These are phyloP conservation scores for Drosophila murphyi DNA, from an alignment of 1,140 invertebrate species.

Conservation along the genomic window DNA sequence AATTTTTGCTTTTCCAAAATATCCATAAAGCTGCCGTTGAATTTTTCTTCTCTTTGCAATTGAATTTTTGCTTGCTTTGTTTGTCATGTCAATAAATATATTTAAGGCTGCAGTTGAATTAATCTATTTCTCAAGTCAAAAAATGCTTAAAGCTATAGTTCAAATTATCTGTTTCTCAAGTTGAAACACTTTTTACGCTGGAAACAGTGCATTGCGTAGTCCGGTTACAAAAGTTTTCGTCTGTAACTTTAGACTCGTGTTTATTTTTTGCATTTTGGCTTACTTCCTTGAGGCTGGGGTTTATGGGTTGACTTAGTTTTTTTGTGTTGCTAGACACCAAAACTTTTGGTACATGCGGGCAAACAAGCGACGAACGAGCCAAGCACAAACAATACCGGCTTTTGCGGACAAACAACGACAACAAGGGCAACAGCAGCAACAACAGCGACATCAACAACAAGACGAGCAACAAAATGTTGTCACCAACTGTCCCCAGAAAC, in stretches of 20 bases:
- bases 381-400: constrained; percentile 3
- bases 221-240: neutral
- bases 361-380: constrained; percentile 35
- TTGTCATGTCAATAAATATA: too few species aligned
- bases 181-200: neutral
- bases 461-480: constrained; percentile 36
- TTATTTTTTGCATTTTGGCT: too few species aligned
- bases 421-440: neutral
- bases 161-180: too few species aligned
- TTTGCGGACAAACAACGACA: neutral
- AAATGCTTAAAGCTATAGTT: too few species aligned
- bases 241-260: neutral
- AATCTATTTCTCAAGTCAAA: too few species aligned
- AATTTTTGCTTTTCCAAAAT: too few species aligned
- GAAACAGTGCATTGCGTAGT: too few species aligned
- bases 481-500: constrained; percentile 48
- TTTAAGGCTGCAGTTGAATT: too few species aligned
- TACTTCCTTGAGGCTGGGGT: neutral
- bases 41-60: too few species aligned
- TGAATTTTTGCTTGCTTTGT: too few species aligned
- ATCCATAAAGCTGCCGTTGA: too few species aligned
- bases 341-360: constrained; percentile 47
- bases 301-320: neutral
- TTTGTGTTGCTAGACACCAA: neutral
- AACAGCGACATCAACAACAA: constrained; percentile 5